Evolutionary conservation across 2,797 vertebrate genomes (phyloP), one percentile per base, ranked within the genome.

Genomic region (Alfaro cultratus): DNA sequence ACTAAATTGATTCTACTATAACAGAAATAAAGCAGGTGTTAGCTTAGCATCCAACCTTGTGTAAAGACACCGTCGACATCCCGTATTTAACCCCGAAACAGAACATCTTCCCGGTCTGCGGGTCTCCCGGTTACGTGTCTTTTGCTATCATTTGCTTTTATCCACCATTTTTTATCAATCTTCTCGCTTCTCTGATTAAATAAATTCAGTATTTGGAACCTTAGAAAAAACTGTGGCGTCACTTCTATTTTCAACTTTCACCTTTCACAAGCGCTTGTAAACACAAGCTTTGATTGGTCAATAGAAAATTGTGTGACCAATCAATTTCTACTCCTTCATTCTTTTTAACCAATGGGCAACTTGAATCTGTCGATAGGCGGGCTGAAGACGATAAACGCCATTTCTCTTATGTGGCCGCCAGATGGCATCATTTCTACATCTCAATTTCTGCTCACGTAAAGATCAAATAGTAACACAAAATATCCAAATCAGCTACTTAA

Each of bases 21-120:
- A 70, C 67, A 41, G 4, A 26, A 41, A 70, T 12, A 43, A 18
- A 29, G 16, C n/a, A 43, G n/a, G 26, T 79, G 43, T 75, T 90
- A 86, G 83, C 81, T 89, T 79, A 81, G 81, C 82, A 7, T 91
- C 93, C 68, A 2, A 96, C 96, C 96, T 93, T 94, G 3, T 74
- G 87, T 43, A 94, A 80, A 71, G 88, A 90, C 70, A 39, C 2
- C 43, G 90, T 79, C 74, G 87, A 47, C 75, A 79, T 91, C 70
- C 39, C 57, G 75, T n/a, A 62, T 26, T 82, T 87, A 1, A 73
- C 55, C 12, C 84, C 46, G 41, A 83, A 57, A 81, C 79, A 46
- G 64, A 87, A 31, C 94, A 95, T 94, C 51, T 16, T 77, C 15
- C 1, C 26, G 29, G 36, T 8, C 6, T 5, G 3, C 0, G 0